Evolutionary conservation across 1,140 invertebrate genomes (phyloP).

Genomic region (Polypedilum vanderplanki): DNA sequence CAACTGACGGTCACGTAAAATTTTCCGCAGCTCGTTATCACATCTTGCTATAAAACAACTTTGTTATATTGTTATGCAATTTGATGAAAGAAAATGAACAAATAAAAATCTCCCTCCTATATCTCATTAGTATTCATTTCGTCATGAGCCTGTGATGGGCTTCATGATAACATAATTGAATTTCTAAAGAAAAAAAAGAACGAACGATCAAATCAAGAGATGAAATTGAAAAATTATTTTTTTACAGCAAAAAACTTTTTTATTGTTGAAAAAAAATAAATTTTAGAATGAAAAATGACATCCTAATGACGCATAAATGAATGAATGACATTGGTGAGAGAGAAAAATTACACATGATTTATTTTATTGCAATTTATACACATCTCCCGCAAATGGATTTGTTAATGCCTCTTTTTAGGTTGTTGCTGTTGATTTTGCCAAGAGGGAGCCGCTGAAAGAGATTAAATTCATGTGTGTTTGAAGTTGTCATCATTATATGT

Average conservation of each 20-base stretch:
- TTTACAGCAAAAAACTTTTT: background rate
- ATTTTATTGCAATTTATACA: background rate
- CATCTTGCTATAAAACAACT: conserved; percentile 3
- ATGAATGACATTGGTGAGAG: background rate
- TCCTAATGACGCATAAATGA: conserved; percentile 20
- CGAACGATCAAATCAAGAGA: background rate
- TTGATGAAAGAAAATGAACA: background rate
- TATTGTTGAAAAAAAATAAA: background rate
- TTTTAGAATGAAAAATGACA: background rate
- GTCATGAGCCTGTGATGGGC: background rate
- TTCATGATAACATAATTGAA: conserved; percentile 12
- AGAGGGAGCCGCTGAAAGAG: background rate
- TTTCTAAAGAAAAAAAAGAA: background rate
- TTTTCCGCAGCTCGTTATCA: conserved; percentile 10
- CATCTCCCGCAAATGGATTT: background rate
- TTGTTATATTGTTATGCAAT: conserved; percentile 22
- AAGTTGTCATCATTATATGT: conserved; percentile 28
- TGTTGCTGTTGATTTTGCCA: background rate
- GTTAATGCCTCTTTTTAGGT: background rate
- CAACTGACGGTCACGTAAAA: conserved; percentile 3
- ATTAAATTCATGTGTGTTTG: conserved; percentile 26
- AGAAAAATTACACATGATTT: conserved; percentile 22
- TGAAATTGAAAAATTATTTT: conserved; percentile 26
- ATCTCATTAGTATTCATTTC: conserved; percentile 13
- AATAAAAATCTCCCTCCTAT: background rate